A percentile compares a stretch with the other conserved stretches of the same genome.
These are phyloP conservation scores for Percopsis transmontana DNA, from an alignment of 2,113 vertebrate genomes.

Conservation along the genomic window DNA sequence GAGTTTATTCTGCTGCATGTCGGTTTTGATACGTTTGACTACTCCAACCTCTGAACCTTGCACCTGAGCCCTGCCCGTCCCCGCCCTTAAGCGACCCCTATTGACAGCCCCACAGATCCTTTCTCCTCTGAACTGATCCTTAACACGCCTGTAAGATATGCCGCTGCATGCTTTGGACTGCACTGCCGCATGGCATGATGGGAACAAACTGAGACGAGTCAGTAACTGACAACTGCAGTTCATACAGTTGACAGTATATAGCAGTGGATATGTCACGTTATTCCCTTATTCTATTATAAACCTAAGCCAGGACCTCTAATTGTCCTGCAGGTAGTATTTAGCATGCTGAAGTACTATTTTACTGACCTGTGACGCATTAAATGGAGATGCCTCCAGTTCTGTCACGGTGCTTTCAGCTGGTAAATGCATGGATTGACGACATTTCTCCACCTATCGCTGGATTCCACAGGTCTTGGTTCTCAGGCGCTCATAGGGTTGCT, in stretches of 20 bases:
- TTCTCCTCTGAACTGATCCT: not conserved
- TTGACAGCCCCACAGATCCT: not conserved
- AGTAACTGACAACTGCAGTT: too few species aligned
- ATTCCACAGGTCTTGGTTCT: constrained; percentile 4
- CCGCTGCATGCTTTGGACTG: constrained; percentile 71
- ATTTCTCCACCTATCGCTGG: constrained; percentile 1
- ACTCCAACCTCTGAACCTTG: constrained; percentile 6
- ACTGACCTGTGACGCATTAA: constrained; percentile 31
- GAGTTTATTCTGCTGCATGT: constrained; percentile 83
- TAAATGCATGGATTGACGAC: constrained; percentile 26
- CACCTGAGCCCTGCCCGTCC: not conserved
- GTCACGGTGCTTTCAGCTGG: not conserved
- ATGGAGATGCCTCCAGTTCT: constrained; percentile 10
- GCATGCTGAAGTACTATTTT: constrained; percentile 55
- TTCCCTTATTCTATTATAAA: constrained; percentile 52
- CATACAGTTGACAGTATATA: constrained; percentile 26
- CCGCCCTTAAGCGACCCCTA: not conserved
- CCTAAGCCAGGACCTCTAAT: constrained; percentile 22
- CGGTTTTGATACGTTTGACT: constrained; percentile 68
- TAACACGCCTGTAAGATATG: constrained; percentile 31
- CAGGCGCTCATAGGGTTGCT: too few species aligned
- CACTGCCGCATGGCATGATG: constrained; percentile 81
- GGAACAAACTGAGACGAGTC: constrained; percentile 32
- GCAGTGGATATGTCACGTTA: constrained; percentile 40
- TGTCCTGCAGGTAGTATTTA: constrained; percentile 55